A percentile compares a stretch with the other conserved stretches of the same genome.
Conservation (phyloP, 2,797 vertebrate species). For the Harpagifer antarcticus region DNA sequence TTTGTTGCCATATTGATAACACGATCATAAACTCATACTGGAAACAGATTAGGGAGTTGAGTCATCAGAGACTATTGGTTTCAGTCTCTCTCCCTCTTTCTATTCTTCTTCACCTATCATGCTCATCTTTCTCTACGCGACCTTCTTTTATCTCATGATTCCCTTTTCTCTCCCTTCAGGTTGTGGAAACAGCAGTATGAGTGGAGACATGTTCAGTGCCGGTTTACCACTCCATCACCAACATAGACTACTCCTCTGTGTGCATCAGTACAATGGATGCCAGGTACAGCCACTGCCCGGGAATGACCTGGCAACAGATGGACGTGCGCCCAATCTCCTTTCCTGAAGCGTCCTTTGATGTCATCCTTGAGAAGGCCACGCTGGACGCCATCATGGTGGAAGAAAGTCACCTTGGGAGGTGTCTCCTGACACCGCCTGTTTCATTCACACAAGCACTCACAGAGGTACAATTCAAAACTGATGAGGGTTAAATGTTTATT, state of each 20-base stretch:
- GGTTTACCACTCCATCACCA: conserved; percentile 90
- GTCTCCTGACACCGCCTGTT: conserved; percentile 74
- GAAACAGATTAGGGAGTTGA: conserved; percentile 32
- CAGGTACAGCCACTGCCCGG: conserved; percentile 79
- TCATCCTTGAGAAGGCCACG: conserved; percentile 93
- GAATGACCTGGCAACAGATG: conserved; percentile 92
- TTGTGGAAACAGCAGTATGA: conserved; percentile 93
- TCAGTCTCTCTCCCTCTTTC: neutral
- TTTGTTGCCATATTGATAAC: conserved; percentile 38
- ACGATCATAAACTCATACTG: conserved; percentile 23
- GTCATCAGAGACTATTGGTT: conserved; percentile 16
- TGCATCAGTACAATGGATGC: conserved; percentile 89
- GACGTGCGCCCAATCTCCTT: conserved; percentile 88
- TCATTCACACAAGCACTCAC: conserved; percentile 84
- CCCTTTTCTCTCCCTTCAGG: conserved; percentile 76
- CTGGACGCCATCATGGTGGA: conserved; percentile 92
- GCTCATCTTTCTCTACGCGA: neutral
- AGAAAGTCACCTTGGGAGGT: conserved; percentile 90
- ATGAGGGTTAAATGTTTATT: neutral
- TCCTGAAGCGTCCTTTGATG: conserved; percentile 84
- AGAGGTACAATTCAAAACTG: conserved; percentile 71
- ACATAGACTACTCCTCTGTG: conserved; percentile 92
- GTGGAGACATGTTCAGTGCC: conserved; percentile 85
- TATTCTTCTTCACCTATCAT: neutral
- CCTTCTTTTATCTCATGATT: neutral